Evolutionary conservation across 2,797 vertebrate species (phyloP).

Genomic region (Sebastiscus albofasciatus): DNA sequence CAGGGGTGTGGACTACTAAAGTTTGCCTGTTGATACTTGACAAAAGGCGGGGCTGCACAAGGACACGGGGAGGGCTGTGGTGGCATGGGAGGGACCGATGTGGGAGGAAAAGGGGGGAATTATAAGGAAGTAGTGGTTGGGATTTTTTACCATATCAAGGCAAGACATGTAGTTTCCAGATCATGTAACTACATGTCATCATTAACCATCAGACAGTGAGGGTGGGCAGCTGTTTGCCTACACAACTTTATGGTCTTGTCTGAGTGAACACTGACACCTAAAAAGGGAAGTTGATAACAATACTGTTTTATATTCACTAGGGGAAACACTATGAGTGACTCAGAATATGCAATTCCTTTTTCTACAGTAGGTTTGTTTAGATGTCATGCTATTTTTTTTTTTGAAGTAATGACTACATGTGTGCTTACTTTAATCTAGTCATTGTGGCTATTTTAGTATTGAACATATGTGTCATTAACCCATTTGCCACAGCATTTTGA

Average conservation of each 20-base stretch:
- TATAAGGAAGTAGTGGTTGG: conserved; percentile 31
- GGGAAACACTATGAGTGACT: conserved; percentile 17
- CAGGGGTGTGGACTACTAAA: conserved; percentile 67
- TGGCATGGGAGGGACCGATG: conserved; percentile 35
- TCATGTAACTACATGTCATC: not conserved
- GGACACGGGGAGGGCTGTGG: conserved; percentile 37
- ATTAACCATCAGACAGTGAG: not conserved
- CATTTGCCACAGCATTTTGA: too few relatives aligned
- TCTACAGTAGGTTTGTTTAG: not conserved
- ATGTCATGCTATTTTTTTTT: not conserved
- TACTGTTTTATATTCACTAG: conserved; percentile 15
- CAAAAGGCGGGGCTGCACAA: conserved; percentile 71
- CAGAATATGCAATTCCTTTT: not conserved
- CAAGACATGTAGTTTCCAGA: conserved; percentile 31
- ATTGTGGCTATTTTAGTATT: not conserved
- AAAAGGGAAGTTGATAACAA: conserved; percentile 68
- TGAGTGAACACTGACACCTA: not conserved
- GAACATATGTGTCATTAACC: not conserved
- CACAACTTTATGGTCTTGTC: conserved; percentile 6
- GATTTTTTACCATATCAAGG: conserved; percentile 41
- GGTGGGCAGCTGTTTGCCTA: not conserved
- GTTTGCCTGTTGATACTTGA: conserved; percentile 81
- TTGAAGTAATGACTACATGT: not conserved
- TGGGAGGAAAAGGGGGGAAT: not conserved
- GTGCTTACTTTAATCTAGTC: not conserved